Evolutionary conservation across 30 jellyfish, hydroid and myxozoan genomes (phyloP), one percentile per base, ranked within the genome.

Genomic region (Pseudorhiza aurosa): DNA sequence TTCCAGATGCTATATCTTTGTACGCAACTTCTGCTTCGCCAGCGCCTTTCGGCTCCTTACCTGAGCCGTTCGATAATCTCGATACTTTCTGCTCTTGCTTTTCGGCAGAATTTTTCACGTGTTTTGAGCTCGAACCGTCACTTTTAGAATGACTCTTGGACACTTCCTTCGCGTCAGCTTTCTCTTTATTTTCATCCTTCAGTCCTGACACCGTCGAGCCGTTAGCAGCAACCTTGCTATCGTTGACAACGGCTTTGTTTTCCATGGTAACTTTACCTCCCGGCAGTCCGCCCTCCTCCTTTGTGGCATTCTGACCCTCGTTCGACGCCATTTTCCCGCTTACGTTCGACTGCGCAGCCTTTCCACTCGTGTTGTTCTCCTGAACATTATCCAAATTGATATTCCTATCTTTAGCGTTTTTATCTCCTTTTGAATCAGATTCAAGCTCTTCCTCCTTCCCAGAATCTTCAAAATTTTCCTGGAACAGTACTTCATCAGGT

Each of bases 1-100:
- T 69, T 7, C 69, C 84, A 4, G 91, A 80, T 2, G 55, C 79
- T 15, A 65, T 25, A 9, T 80, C 84, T 53, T 55, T 65, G 43
- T 80, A 65, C 24, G 91, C 77, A 4, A 24, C 36, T 32, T 64
- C 77, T 1, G 27, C 10, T 36, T 31, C 21, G 18, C 35, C 77
- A 32, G 27, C 9, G 21, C 68, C 37, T 31, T 28, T 75, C 8
- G 33, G 17, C 28, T 27, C 44, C 11, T 68, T 8, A 18, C 67
- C 65, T 7, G 63, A 26, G 33, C 44, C 64, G 39, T 56, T 0
- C 2, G 33, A 39, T n/a, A n/a, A n/a, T 8, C 1, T 4, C 26
- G 14, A 36, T 14, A 2, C 29, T n/a, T 18, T 22, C 82, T 6
- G 40, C 27, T 46, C 39, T 46, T 33, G 11, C 45, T 21, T 68